These are phyloP conservation scores for Augiades crinisus DNA, from an alignment of 2,888 invertebrate genomes.

Conservation along the genomic window DNA sequence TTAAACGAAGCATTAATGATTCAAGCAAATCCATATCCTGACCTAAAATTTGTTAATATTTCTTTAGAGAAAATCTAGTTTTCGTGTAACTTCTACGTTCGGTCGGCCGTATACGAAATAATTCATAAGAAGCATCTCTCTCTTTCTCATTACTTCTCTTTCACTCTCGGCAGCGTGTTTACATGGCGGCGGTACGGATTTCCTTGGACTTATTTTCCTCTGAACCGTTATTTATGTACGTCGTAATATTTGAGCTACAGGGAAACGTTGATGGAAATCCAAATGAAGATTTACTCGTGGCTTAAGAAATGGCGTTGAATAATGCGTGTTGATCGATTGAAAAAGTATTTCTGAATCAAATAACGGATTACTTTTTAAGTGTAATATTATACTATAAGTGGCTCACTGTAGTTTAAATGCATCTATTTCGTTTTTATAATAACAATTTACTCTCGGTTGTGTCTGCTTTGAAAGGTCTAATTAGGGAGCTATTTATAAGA, in stretches of 20 bases:
- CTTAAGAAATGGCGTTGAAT: not conserved
- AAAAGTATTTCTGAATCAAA: too few species aligned
- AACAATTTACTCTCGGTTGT: too few species aligned
- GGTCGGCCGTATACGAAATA: slow-evolving; percentile 33
- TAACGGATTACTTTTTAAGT: too few species aligned
- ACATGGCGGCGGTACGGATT: slow-evolving; percentile 33
- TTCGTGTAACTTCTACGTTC: not conserved
- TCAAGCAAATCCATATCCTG: too few species aligned
- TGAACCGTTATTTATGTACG: slow-evolving; percentile 39
- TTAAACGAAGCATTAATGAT: too few species aligned
- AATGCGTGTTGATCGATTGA: not conserved
- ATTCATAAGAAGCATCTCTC: slow-evolving; percentile 43
- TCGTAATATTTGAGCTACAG: slow-evolving; percentile 37
- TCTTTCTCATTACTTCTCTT: too few species aligned
- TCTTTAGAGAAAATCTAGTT: not conserved
- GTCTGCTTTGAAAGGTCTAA: too few species aligned
- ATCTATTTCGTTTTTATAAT: too few species aligned
- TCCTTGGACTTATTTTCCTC: slow-evolving; percentile 39
- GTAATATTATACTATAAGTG: too few species aligned
- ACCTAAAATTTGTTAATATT: too few species aligned
- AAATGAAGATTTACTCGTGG: slow-evolving; percentile 37
- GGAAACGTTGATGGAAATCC: slow-evolving; percentile 37
- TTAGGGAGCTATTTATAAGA: too few species aligned
- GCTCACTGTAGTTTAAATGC: too few species aligned
- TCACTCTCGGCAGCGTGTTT: slow-evolving; percentile 30